Base-by-base conservation (phyloP, 2,113 vertebrate genomes). In the Epinephelus fuscoguttatus region DNA sequence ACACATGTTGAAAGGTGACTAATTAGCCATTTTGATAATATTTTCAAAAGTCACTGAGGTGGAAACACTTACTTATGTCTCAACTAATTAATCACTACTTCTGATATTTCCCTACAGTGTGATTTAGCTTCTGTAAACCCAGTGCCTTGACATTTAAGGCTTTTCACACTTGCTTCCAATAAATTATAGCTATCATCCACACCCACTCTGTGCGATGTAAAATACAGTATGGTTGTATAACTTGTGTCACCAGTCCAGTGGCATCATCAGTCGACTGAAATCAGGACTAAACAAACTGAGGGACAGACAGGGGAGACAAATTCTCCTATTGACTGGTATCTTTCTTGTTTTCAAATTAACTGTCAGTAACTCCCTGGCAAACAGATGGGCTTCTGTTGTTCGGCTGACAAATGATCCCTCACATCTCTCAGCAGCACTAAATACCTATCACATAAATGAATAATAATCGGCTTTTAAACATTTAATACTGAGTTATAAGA, bases 341-440 rank as follows among this genome's bases (percentile, higher is more conserved):
- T 80, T 63, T 81, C 45, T 45, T 13, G 56, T 73, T 64, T 61
- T 56, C 8, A 2, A 17, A 78, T 85, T 60, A 57, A 37, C 66
- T 57, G 23, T 81, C 52, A 66, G 72, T 68, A 56, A 66, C 56
- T 75, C 47, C 33, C 18, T 27, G 37, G 23, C 11, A 72, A 70
- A 75, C 61, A 72, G 76, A 69, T 71, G 59, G 59, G 7, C 30
- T 74, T 30, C 27, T 59, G 64, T 53, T 84, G 49, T 76, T 73
- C 45, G 40, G 52, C 40, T 90, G 68, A 73, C 52, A 84, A 74
- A 80, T 53, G 11, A 69, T 49, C 14, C 4, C n/a, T 49, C 2
- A 10, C 14, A 64, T 50, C 12, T 53, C n/a, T 64, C 27, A 62
- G 45, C 40, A n/a, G 62, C 55, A 70, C n/a, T 15, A 37, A 60